Base-by-base conservation (phyloP, 2,113 vertebrate species). In the Chamaetylas fuelleborni region DNA sequence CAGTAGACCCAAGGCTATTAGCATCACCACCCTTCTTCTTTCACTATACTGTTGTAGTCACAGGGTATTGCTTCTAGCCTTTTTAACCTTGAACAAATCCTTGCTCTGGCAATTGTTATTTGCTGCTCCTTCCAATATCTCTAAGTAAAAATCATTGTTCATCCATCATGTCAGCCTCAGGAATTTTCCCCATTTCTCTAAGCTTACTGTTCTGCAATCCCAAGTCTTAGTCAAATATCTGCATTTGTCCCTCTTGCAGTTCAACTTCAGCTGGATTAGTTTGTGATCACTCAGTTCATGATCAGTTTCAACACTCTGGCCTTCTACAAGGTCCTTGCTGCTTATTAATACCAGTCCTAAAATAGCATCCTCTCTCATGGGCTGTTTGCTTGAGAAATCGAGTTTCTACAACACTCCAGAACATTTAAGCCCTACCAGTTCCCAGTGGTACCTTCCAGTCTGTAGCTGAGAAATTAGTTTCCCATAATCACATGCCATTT, bases 341-440 rank as follows among this genome's bases (percentile, higher is more conserved):
- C 69, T 92, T 92, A 73, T 74, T 90, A 95, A 81, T 43, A 81
- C 51, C 14, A 48, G 80, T 58, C 80, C 72, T 86, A 84, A 94
- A 93, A 73, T 26, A 90, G 79, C 80, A 88, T 78, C 48, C 22
- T 70, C 67, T 61, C 51, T 78, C 90, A 71, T 12, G 56, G 60
- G 62, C 88, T 69, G 31, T 92, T 90, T 95, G 76, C 92, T 77
- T 67, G 86, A 92, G 80, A 95, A 95, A 83, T 45, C 7, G 3
- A 90, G 51, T 81, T 93, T 74, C 83, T 83, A 40, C 0, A 3
- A 64, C 53, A 58, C 26, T 93, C 3, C 1, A 67, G 93, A 94
- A 91, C 64, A 86, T 92, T 81, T 84, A 92, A 94, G 86, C 72
- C 47, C 51, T 77, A 38, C 67, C 42, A 77, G 73, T 83, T 90